A percentile compares a stretch with the other conserved stretches of the same genome.
Evolutionary conservation across 2,113 vertebrate species (phyloP).

Genomic region (Dascyllus trimaculatus): DNA sequence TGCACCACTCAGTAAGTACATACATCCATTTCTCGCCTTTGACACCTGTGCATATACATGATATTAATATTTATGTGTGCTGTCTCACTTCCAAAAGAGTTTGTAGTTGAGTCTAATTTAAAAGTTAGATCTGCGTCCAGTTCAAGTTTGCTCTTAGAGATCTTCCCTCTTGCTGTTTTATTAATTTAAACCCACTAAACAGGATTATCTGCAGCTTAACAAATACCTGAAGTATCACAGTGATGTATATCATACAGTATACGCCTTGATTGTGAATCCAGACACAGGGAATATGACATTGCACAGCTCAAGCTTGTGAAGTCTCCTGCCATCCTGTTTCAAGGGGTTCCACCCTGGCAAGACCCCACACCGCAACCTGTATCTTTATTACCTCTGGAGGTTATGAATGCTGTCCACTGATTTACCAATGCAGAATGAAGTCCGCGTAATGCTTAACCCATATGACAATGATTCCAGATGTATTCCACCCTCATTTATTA

Average conservation of each 20-base stretch:
- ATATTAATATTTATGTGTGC: slow-evolving; percentile 8
- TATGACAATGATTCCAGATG: slow-evolving; percentile 89
- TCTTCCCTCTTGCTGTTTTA: slow-evolving; percentile 1
- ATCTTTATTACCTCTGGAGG: slow-evolving; percentile 85
- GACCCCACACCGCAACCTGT: slow-evolving; percentile 79
- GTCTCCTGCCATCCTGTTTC: slow-evolving; percentile 54
- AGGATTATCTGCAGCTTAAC: not conserved
- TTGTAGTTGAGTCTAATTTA: not conserved
- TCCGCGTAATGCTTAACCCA: slow-evolving; percentile 87
- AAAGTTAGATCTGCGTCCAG: slow-evolving; percentile 12
- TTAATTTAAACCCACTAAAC: slow-evolving; percentile 20
- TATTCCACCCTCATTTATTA: slow-evolving; percentile 89
- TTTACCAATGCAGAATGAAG: slow-evolving; percentile 89
- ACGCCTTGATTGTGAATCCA: slow-evolving; percentile 45
- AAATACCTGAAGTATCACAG: slow-evolving; percentile 9
- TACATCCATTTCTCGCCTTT: not conserved
- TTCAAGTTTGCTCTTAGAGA: not conserved
- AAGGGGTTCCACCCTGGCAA: slow-evolving; percentile 59
- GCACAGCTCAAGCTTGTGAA: slow-evolving; percentile 51
- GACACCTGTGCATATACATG: slow-evolving; percentile 4
- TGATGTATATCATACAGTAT: slow-evolving; percentile 11
- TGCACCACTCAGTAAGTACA: slow-evolving; percentile 88
- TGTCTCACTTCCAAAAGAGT: slow-evolving; percentile 8
- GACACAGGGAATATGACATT: slow-evolving; percentile 40
- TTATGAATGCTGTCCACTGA: slow-evolving; percentile 86